These are phyloP conservation scores for Drosophila lini DNA, from an alignment of 1,140 invertebrate species.

Conservation along the genomic window DNA sequence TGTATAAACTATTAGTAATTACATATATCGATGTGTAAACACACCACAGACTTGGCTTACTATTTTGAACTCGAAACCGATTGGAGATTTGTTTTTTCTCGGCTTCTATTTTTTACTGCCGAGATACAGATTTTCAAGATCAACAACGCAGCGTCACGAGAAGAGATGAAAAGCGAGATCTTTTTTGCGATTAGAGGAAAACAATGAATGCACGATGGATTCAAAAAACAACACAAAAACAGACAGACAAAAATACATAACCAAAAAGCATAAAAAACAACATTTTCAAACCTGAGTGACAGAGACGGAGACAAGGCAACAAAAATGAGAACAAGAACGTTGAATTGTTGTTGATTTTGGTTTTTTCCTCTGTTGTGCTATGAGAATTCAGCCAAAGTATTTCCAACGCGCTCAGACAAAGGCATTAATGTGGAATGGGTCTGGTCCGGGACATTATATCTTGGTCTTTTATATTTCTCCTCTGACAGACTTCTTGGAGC, in stretches of 20 bases:
- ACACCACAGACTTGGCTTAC: conserved; percentile 25
- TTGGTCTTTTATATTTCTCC: conserved; percentile 24
- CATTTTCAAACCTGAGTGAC: conserved; percentile 64
- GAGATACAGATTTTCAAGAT: conserved; percentile 71
- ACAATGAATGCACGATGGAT: conserved; percentile 82
- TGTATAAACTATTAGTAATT: no score
- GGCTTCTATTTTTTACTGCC: conserved; percentile 29
- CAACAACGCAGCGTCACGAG: conserved; percentile 79
- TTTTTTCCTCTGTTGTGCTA: conserved; percentile 42
- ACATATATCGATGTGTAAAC: neutral
- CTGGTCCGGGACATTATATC: conserved; percentile 49
- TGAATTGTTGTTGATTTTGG: conserved; percentile 57
- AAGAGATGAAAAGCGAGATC: conserved; percentile 81
- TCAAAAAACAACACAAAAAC: conserved; percentile 43
- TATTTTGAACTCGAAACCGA: conserved; percentile 50
- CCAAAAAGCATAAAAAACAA: conserved; percentile 52
- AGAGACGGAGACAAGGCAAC: conserved; percentile 50
- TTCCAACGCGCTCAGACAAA: conserved; percentile 74
- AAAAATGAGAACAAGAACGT: conserved; percentile 81
- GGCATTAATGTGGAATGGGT: conserved; percentile 62
- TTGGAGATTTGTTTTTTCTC: conserved; percentile 24
- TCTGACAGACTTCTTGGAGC: conserved; percentile 41
- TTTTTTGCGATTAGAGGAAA: conserved; percentile 72
- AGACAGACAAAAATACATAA: conserved; percentile 38
- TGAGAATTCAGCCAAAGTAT: conserved; percentile 78